A percentile compares a stretch with the other conserved stretches of the same genome.
Evolutionary conservation across 92 coral and sea anemone species (phyloP).

Genomic region (Diadumene lineata): DNA sequence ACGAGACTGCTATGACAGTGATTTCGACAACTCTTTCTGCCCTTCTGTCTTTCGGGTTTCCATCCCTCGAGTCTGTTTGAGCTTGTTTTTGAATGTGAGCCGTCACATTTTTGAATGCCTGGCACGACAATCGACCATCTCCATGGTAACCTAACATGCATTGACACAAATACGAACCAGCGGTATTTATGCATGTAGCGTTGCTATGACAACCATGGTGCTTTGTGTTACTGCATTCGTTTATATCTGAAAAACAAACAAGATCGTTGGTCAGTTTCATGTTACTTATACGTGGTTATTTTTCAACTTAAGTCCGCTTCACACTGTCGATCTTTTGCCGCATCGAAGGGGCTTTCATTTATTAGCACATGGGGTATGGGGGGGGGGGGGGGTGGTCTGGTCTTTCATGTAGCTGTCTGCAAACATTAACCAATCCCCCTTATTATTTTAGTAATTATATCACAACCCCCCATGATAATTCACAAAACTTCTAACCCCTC

Average conservation of each 20-base stretch:
- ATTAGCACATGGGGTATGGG: too few species aligned
- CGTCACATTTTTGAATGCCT: background rate
- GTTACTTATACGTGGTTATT: background rate
- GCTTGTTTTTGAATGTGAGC: background rate
- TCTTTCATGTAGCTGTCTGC: too few species aligned
- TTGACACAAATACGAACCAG: conserved; percentile 8
- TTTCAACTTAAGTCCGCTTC: too few species aligned
- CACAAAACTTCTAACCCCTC: too few species aligned
- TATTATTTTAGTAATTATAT: too few species aligned
- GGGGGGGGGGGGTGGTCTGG: too few species aligned
- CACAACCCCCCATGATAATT: too few species aligned
- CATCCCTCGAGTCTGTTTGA: too few species aligned
- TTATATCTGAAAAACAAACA: conserved; percentile 24
- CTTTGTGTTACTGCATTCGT: conserved; percentile 22
- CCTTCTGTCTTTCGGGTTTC: too few species aligned
- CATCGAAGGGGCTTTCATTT: too few species aligned
- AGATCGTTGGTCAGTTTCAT: background rate
- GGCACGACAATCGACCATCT: background rate
- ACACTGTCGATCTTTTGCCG: too few species aligned
- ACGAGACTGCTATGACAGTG: conserved; percentile 39
- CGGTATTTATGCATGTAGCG: conserved; percentile 19
- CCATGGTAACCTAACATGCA: conserved; percentile 23
- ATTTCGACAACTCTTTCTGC: conserved; percentile 42
- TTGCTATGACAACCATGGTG: background rate
- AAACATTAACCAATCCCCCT: too few species aligned